phyloP scores from a whole-genome alignment of 2,888 invertebrate genomes.

The Coremacera marginata region DNA sequence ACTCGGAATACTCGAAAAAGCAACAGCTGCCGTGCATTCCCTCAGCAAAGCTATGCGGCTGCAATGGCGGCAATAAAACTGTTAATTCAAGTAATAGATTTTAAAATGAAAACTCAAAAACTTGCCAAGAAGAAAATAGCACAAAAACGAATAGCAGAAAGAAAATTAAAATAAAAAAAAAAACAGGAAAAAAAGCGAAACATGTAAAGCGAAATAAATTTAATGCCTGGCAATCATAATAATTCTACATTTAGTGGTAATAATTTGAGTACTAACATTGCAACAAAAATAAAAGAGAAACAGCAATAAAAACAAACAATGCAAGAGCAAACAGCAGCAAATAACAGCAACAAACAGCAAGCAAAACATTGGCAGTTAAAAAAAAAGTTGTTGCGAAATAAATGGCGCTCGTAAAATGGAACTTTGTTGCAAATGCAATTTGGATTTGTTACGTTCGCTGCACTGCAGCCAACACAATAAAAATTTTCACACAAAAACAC shows the following conservation, averaged over 20 bases:
- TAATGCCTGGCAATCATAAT: conserved; percentile 45
- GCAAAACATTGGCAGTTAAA: background rate
- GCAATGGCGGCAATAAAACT: conserved; percentile 22
- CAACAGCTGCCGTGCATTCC: conserved; percentile 32
- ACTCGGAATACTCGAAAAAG: conserved; percentile 2
- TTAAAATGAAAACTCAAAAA: conserved; percentile 10
- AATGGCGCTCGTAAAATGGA: conserved; percentile 34
- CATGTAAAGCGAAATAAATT: conserved; percentile 44
- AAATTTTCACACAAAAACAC: background rate
- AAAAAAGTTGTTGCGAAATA: conserved; percentile 16
- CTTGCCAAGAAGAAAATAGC: background rate
- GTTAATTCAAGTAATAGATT: conserved; percentile 13
- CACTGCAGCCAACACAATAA: conserved; percentile 12
- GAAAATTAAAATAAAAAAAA: background rate
- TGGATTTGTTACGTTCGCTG: conserved; percentile 32
- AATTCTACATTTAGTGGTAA: conserved; percentile 46
- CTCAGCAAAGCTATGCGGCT: background rate
- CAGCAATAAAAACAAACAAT: conserved; percentile 14
- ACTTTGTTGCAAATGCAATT: conserved; percentile 35
- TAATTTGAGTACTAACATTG: conserved; percentile 41
- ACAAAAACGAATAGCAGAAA: background rate
- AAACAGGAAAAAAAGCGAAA: conserved; percentile 1
- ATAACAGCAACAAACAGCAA: conserved; percentile 1
- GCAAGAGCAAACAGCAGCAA: background rate
- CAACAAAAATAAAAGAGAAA: background rate